phyloP scores from a whole-genome alignment of 2,113 vertebrate genomes.

The Thamnaconus septentrionalis region DNA sequence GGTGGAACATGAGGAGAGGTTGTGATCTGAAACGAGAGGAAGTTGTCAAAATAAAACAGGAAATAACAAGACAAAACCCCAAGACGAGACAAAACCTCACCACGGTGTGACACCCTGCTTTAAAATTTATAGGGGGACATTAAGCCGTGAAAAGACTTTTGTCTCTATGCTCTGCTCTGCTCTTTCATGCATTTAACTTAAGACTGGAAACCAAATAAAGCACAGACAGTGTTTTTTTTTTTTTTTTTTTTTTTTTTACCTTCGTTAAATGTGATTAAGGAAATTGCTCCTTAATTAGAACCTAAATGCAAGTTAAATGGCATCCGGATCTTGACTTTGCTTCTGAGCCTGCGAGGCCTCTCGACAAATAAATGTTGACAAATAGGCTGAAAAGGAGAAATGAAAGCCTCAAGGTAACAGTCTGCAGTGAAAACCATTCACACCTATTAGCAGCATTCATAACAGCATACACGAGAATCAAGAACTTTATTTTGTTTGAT shows the following conservation, averaged over 20 bases:
- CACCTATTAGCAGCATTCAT: background rate
- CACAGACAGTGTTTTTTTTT: rapidly evolving
- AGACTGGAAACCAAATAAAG: constrained; percentile 16
- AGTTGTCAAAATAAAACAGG: too few species aligned
- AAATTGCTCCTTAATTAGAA: constrained; percentile 16
- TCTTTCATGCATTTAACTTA: constrained; percentile 21
- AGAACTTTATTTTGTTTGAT: constrained; percentile 64
- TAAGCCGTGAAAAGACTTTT: constrained; percentile 28
- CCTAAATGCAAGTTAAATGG: constrained; percentile 7
- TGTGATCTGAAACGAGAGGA: too few species aligned
- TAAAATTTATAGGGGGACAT: constrained; percentile 24
- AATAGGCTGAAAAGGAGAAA: too few species aligned
- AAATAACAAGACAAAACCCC: too few species aligned
- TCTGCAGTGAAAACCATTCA: constrained; percentile 11
- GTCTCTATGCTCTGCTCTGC: constrained; percentile 13
- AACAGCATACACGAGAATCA: constrained; percentile 43
- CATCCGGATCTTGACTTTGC: constrained; percentile 21
- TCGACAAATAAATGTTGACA: constrained; percentile 13
- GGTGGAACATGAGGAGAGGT: too few species aligned
- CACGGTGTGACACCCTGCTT: too few species aligned
- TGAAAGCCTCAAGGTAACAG: constrained; percentile 29
- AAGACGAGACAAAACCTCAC: too few species aligned
- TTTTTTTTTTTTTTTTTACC: background rate
- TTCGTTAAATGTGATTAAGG: constrained; percentile 15
- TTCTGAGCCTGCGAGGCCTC: constrained; percentile 10